These are phyloP conservation scores for Oxytorus armatus DNA, from an alignment of 2,888 invertebrate species.

Conservation along the genomic window DNA sequence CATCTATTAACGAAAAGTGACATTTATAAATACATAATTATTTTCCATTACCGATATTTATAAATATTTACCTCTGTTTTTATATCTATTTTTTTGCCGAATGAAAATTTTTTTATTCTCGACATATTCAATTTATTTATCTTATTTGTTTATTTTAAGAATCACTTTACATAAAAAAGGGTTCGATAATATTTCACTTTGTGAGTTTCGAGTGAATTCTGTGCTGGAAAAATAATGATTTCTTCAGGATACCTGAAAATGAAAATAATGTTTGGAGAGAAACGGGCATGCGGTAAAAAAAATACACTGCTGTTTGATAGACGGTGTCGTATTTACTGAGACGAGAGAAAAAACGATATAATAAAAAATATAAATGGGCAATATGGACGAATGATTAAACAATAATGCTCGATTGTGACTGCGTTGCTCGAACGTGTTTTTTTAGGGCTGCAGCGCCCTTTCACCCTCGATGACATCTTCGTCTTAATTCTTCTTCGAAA, in stretches of 20 bases:
- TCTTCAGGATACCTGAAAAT: not conserved
- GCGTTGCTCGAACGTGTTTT: constrained; percentile 56
- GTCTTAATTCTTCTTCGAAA: constrained; percentile 15
- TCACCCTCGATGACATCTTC: constrained; percentile 41
- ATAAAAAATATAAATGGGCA: constrained; percentile 58
- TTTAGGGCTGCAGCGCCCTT: constrained; percentile 32
- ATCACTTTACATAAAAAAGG: not conserved
- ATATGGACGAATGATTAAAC: constrained; percentile 44
- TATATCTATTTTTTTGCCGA: not conserved
- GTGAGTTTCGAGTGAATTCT: no score
- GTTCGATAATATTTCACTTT: no score
- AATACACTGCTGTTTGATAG: constrained; percentile 42
- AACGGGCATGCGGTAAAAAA: not conserved
- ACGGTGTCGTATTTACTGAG: constrained; percentile 58
- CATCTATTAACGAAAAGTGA: constrained; percentile 18
- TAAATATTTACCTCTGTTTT: not conserved
- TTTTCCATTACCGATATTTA: not conserved
- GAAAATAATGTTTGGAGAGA: not conserved
- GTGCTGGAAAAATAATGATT: not conserved
- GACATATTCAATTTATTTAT: not conserved
- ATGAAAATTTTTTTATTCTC: not conserved
- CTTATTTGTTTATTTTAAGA: not conserved
- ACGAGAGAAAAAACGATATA: constrained; percentile 44
- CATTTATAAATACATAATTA: constrained; percentile 11
- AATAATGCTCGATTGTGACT: constrained; percentile 55